Evolutionary conservation across 2,797 vertebrate species (phyloP).

Genomic region (Typhlichthys subterraneus): DNA sequence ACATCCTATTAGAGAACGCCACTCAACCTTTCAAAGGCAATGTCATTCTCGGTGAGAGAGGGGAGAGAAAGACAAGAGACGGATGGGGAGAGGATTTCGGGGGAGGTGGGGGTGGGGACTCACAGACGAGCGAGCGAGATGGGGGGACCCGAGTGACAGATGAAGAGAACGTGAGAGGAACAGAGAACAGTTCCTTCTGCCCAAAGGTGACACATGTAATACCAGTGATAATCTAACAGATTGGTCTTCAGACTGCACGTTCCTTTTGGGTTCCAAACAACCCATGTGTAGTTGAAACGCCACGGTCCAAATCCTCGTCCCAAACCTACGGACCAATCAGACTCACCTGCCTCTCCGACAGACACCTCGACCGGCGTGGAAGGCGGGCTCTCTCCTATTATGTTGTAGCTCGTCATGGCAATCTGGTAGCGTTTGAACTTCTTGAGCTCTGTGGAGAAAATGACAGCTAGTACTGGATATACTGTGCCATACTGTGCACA

Average conservation of each 20-base stretch:
- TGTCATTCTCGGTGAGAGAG: conserved; percentile 25
- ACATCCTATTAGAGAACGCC: conserved; percentile 13
- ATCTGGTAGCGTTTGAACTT: conserved; percentile 92
- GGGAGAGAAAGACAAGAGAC: conserved; percentile 22
- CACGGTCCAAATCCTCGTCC: background rate
- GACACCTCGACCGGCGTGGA: conserved; percentile 89
- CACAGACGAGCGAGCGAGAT: background rate
- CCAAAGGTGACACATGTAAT: conserved; percentile 13
- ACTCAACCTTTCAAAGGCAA: conserved; percentile 23
- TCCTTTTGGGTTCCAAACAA: conserved; percentile 4
- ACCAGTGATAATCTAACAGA: background rate
- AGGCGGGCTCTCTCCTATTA: conserved; percentile 90
- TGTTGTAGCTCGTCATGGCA: conserved; percentile 90
- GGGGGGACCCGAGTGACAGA: conserved; percentile 1
- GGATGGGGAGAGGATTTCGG: background rate
- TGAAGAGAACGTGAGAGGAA: background rate
- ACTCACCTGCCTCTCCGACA: conserved; percentile 92
- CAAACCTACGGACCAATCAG: background rate
- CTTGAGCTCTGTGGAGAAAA: conserved; percentile 82
- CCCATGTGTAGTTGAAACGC: background rate
- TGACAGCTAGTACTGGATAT: background rate
- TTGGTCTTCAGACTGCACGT: conserved; percentile 9
- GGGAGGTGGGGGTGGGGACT: conserved; percentile 7
- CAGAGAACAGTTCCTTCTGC: background rate
- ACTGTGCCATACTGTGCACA: too few species aligned